Evolutionary conservation across 2,113 vertebrate species (phyloP).

Genomic region (Calidris pugnax): DNA sequence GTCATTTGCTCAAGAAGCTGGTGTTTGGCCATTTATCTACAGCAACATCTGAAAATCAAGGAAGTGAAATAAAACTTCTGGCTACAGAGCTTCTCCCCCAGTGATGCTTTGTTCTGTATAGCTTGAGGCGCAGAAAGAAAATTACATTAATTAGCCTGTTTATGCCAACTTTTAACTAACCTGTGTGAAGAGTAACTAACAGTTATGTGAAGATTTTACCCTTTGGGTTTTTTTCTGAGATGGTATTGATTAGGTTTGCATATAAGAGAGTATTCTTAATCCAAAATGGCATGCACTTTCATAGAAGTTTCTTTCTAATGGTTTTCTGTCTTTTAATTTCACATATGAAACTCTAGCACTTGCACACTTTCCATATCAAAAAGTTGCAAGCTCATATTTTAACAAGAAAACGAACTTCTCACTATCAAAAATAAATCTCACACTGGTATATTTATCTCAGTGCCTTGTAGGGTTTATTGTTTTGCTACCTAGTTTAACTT

Average conservation of each 20-base stretch:
- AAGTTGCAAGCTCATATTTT: neutral
- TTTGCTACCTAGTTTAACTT: conserved; percentile 15
- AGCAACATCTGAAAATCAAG: neutral
- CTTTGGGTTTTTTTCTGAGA: neutral
- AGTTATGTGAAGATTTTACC: neutral
- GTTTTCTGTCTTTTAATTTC: neutral
- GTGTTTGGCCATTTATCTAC: neutral
- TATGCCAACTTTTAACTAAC: neutral
- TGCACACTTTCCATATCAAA: neutral
- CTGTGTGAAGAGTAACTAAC: neutral
- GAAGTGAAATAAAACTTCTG: neutral
- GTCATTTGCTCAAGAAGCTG: neutral
- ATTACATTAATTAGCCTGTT: neutral
- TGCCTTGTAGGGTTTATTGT: conserved; percentile 9
- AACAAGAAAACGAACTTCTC: conserved; percentile 13
- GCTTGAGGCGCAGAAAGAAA: neutral
- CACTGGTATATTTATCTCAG: conserved; percentile 22
- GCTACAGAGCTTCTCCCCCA: neutral
- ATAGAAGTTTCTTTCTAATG: neutral
- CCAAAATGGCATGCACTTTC: neutral
- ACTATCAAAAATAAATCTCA: neutral
- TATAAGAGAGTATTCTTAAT: neutral
- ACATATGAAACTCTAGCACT: neutral
- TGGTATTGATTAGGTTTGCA: neutral
- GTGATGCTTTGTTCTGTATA: neutral